phyloP scores from a whole-genome alignment of 1,140 invertebrate genomes.

The Kradibia gibbosae region DNA sequence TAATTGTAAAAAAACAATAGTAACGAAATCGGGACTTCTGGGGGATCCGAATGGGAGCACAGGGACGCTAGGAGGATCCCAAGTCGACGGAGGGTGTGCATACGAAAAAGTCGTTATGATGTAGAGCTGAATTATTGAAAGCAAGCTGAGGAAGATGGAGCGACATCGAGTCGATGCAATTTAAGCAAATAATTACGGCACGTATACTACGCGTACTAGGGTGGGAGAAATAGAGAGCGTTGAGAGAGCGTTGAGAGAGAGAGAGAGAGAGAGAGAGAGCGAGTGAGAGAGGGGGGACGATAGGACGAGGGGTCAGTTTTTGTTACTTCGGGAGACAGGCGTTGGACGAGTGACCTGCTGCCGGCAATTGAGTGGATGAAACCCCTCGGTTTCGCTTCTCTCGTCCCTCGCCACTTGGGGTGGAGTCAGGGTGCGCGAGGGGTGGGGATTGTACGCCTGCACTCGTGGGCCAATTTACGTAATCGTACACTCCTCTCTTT shows the following conservation, averaged over 20 bases:
- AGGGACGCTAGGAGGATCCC: background rate
- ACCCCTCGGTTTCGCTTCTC: constrained; percentile 23
- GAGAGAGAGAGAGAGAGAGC: background rate
- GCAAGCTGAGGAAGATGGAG: background rate
- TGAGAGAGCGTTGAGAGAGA: background rate
- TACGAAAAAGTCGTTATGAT: background rate
- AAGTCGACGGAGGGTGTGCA: background rate
- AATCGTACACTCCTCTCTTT: constrained; percentile 51
- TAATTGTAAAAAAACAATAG: no score
- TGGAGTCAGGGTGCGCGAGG: constrained; percentile 47
- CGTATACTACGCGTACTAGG: background rate
- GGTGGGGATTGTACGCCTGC: constrained; percentile 45
- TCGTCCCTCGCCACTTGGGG: constrained; percentile 45
- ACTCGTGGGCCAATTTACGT: constrained; percentile 52
- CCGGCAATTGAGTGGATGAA: constrained; percentile 46
- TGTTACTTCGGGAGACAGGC: background rate
- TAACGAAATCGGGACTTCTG: background rate
- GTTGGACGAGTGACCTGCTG: constrained; percentile 50
- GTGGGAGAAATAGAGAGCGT: background rate
- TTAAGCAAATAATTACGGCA: constrained; percentile 16
- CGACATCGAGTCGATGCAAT: background rate
- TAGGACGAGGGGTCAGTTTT: constrained; percentile 2
- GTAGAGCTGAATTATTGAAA: background rate
- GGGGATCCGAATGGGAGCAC: background rate
- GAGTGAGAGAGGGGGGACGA: background rate